Evolutionary conservation across 2,888 invertebrate genomes (phyloP).

Genomic region (Drosophila recens): DNA sequence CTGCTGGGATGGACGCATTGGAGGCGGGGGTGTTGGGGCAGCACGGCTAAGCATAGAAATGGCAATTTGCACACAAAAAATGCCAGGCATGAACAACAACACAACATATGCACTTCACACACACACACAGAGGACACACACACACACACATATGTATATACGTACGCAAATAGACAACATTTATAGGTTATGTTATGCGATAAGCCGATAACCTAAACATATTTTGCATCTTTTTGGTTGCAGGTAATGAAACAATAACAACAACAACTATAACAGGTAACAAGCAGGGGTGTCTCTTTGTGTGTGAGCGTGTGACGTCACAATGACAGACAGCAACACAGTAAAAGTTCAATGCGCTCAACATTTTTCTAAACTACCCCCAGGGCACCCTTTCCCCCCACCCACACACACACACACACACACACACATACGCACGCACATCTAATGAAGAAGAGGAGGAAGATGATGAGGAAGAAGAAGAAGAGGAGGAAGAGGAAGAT

Average conservation of each 20-base stretch:
- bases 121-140: neutral
- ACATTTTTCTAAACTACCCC: slow-evolving; percentile 56
- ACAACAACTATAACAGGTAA: slow-evolving; percentile 27
- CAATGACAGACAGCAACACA: slow-evolving; percentile 41
- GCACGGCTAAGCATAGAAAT: slow-evolving; percentile 11
- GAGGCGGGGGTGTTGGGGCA: neutral
- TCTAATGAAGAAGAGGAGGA: too few relatives aligned
- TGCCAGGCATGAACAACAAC: slow-evolving; percentile 25
- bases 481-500: too few relatives aligned
- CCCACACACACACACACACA: too few relatives aligned
- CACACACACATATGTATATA: slow-evolving; percentile 9
- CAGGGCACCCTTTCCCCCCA: slow-evolving; percentile 29
- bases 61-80: slow-evolving; percentile 23
- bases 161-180: slow-evolving; percentile 11
- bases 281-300: slow-evolving; percentile 43
- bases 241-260: slow-evolving; percentile 26
- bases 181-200: slow-evolving; percentile 56
- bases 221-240: slow-evolving; percentile 20
- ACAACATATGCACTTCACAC: slow-evolving; percentile 2
- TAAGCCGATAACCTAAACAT: slow-evolving; percentile 47
- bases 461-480: too few relatives aligned
- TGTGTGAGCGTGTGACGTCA: slow-evolving; percentile 68
- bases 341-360: slow-evolving; percentile 71
- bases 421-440: neutral
- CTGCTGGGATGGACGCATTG: neutral